Evolutionary conservation across 2,888 invertebrate genomes (phyloP).

Genomic region (Crematogaster levior): DNA sequence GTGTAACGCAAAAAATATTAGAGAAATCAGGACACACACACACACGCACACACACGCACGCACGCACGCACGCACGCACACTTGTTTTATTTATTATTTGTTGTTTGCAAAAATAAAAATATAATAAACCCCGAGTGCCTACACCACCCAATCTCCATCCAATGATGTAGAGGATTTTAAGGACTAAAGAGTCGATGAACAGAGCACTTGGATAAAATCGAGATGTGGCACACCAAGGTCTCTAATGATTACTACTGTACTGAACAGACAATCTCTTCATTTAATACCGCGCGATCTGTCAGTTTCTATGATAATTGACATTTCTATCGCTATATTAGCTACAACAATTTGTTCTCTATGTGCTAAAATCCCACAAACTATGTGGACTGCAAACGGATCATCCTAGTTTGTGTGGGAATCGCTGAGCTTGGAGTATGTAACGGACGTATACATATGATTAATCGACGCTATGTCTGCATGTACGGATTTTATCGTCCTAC

Average conservation of each 20-base stretch:
- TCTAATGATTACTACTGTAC: slow-evolving; percentile 43
- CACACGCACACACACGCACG: too few relatives aligned
- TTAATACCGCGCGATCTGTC: slow-evolving; percentile 14
- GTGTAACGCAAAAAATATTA: too few relatives aligned
- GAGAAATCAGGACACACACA: too few relatives aligned
- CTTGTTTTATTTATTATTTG: too few relatives aligned
- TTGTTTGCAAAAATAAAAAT: neutral
- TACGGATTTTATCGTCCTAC: neutral
- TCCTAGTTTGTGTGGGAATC: slow-evolving; percentile 63
- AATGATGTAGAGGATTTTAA: too few relatives aligned
- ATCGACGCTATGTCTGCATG: neutral
- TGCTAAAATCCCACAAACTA: slow-evolving; percentile 58
- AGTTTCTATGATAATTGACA: slow-evolving; percentile 27
- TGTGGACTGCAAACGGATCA: slow-evolving; percentile 58
- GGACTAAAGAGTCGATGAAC: slow-evolving; percentile 30
- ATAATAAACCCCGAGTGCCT: neutral
- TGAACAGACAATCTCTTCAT: slow-evolving; percentile 22
- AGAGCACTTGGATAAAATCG: slow-evolving; percentile 44
- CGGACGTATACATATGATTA: neutral
- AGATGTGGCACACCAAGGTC: slow-evolving; percentile 34
- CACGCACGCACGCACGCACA: too few relatives aligned
- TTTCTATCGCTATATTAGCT: slow-evolving; percentile 55
- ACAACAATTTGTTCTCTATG: slow-evolving; percentile 63
- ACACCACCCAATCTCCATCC: too few relatives aligned
- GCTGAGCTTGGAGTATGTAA: slow-evolving; percentile 17